Conservation (phyloP, 2,797 vertebrate species). For the Manis pentadactyla region DNA sequence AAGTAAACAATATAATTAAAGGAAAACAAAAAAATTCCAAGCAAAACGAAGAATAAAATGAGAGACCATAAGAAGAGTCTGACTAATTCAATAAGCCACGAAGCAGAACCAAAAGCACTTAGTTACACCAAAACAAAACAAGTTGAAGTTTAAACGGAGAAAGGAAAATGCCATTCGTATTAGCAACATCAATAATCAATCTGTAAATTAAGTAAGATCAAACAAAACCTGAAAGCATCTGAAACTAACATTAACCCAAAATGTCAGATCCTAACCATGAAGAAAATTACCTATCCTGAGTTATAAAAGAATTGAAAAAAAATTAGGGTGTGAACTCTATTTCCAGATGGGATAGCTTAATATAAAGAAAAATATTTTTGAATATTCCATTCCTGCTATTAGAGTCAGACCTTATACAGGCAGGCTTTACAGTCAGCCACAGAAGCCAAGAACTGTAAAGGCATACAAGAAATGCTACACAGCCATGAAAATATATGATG, state of each 20-base stretch:
- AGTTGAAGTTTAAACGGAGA: not conserved
- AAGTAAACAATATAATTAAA: slow-evolving; percentile 20
- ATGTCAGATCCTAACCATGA: not conserved
- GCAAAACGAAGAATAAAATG: not conserved
- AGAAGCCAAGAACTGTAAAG: not conserved
- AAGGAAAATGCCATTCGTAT: not conserved
- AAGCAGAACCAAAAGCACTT: not conserved
- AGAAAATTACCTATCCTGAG: not conserved
- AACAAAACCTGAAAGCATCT: slow-evolving; percentile 29
- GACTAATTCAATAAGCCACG: not conserved
- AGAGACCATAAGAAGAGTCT: not conserved
- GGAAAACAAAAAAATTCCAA: not conserved
- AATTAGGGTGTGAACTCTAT: not conserved
- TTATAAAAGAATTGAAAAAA: not conserved
- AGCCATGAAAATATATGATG: not conserved
- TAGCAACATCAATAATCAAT: not conserved
- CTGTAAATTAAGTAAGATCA: not conserved
- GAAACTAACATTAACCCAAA: slow-evolving; percentile 34
- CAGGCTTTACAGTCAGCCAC: not conserved
- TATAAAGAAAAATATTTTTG: not conserved
- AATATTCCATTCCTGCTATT: not conserved
- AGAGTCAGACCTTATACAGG: not conserved
- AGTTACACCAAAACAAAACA: not conserved
- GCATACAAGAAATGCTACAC: not conserved
- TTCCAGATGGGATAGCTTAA: not conserved